phyloP scores from a whole-genome alignment of 1,140 invertebrate genomes.

The Temnothorax nylanderi region DNA sequence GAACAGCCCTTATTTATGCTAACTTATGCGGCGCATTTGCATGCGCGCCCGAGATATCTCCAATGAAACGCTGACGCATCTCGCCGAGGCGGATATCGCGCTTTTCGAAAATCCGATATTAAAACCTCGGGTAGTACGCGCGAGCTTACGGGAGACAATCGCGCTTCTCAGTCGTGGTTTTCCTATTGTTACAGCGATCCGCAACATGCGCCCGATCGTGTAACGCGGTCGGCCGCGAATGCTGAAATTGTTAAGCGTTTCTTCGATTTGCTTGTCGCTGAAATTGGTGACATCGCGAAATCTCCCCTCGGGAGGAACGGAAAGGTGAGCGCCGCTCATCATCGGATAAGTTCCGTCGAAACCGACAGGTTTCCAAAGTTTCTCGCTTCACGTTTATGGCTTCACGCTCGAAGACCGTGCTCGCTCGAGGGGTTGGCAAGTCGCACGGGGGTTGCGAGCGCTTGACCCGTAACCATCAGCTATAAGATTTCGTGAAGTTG shows the following conservation, averaged over 20 bases:
- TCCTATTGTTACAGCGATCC: slow-evolving; percentile 3
- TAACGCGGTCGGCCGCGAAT: not conserved
- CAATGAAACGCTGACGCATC: slow-evolving; percentile 40
- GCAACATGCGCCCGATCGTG: not conserved
- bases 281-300: not conserved
- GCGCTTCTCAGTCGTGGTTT: not conserved
- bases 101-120: slow-evolving; percentile 64
- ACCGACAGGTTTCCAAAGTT: slow-evolving; percentile 48
- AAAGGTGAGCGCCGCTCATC: not conserved
- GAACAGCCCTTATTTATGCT: slow-evolving; percentile 72
- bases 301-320: not conserved
- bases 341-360: not conserved
- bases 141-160: not conserved
- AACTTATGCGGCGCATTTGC: slow-evolving; percentile 73
- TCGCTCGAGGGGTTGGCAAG: not conserved
- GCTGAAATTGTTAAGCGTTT: not conserved
- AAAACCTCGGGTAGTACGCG: slow-evolving; percentile 52
- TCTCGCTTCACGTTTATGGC: slow-evolving; percentile 55
- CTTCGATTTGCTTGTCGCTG: slow-evolving; percentile 3
- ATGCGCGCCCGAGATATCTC: slow-evolving; percentile 50
- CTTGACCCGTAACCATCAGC: slow-evolving; percentile 59
- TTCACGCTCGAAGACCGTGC: slow-evolving; percentile 30
- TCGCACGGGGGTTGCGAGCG: slow-evolving; percentile 27
- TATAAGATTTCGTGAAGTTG: slow-evolving; percentile 74
- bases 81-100: slow-evolving; percentile 1